phyloP scores from a whole-genome alignment of 2,888 invertebrate genomes.

The Drosophila merina region DNA sequence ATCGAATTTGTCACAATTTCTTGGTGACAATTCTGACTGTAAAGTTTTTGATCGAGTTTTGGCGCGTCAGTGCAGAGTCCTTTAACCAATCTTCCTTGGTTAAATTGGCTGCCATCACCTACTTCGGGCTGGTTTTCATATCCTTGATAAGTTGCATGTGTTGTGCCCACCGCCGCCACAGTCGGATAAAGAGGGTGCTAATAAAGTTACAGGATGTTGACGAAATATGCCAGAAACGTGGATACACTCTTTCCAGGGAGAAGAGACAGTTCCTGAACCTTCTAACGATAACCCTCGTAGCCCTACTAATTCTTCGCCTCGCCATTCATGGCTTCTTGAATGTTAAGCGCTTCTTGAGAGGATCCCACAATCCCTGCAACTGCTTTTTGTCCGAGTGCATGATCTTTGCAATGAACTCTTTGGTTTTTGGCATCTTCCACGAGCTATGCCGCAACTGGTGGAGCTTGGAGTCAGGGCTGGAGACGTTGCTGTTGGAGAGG shows the following conservation, averaged over 20 bases:
- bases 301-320: conserved; percentile 17
- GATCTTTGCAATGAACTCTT: conserved; percentile 17
- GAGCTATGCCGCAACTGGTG: conserved; percentile 25
- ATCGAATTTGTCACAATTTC: conserved; percentile 15
- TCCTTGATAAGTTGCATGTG: conserved; percentile 8
- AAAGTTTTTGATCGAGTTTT: conserved; percentile 13
- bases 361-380: conserved; percentile 23
- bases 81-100: conserved; percentile 2
- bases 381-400: conserved; percentile 33
- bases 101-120: not conserved
- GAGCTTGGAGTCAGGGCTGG: conserved; percentile 10
- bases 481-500: not conserved
- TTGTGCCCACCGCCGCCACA: conserved; percentile 20
- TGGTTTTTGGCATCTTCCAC: conserved; percentile 16
- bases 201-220: conserved; percentile 1
- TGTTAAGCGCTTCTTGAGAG: conserved; percentile 6
- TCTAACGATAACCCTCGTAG: not conserved
- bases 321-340: conserved; percentile 14
- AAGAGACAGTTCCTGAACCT: not conserved
- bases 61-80: conserved; percentile 13
- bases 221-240: not conserved
- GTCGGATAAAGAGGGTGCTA: conserved; percentile 22
- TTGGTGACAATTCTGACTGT: conserved; percentile 5
- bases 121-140: not conserved
- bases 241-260: not conserved